Percentiles rank a stretch among this genome's conserved stretches.
These are phyloP conservation scores for Cryptus viduatorius DNA, from an alignment of 2,888 invertebrate species.

Conservation along the genomic window DNA sequence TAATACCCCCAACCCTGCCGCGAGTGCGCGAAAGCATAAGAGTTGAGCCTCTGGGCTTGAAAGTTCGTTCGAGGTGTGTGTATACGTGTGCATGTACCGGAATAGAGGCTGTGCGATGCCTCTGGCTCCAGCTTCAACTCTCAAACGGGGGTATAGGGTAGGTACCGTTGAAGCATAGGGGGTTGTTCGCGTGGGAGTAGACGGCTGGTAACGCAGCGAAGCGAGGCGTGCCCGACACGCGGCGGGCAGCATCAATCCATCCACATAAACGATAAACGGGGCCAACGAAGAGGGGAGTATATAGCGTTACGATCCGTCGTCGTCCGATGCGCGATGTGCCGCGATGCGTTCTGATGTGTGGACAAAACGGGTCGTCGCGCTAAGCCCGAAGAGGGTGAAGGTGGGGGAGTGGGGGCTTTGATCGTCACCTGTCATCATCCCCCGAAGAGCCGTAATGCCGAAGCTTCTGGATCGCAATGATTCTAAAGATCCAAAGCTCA, in stretches of 20 bases:
- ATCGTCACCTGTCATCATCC: conserved; percentile 81
- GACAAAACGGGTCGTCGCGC: conserved; percentile 82
- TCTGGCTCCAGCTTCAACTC: conserved; percentile 76
- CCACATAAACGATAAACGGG: conserved; percentile 83
- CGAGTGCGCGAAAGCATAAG: conserved; percentile 34
- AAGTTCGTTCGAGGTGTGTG: conserved; percentile 53
- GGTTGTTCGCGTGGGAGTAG: conserved; percentile 84
- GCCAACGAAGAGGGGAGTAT: conserved; percentile 57
- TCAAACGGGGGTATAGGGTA: conserved; percentile 75
- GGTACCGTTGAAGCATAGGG: conserved; percentile 70
- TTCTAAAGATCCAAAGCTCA: not conserved
- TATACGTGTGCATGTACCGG: conserved; percentile 32
- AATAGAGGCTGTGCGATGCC: conserved; percentile 37
- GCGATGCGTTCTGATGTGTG: conserved; percentile 75
- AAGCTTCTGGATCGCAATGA: conserved; percentile 32
- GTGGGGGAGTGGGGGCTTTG: conserved; percentile 73
- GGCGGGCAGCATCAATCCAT: conserved; percentile 83
- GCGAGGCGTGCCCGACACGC: conserved; percentile 84
- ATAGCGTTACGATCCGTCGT: conserved; percentile 61
- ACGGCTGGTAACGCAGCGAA: conserved; percentile 85
- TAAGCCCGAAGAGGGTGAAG: conserved; percentile 72
- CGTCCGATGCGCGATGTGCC: conserved; percentile 65
- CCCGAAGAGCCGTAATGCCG: conserved; percentile 42
- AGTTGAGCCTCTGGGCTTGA: conserved; percentile 64
- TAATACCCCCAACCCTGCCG: conserved; percentile 26